A percentile compares a stretch with the other conserved stretches of the same genome.
These are phyloP conservation scores for Tenualosa thibaudeaui DNA, from an alignment of 2,797 vertebrate genomes.

Conservation along the genomic window DNA sequence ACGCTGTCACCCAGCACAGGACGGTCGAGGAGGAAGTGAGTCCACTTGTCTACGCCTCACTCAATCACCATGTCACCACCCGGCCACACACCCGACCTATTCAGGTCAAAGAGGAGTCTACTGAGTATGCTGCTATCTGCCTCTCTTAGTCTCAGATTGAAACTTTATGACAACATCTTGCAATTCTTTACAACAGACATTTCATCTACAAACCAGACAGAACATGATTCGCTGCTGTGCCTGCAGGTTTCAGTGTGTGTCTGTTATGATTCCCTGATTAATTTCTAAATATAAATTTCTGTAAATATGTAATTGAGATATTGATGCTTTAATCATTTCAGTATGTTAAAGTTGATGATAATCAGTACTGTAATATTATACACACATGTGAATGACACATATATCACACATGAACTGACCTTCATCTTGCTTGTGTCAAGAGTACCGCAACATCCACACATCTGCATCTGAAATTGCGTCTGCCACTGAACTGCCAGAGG, in stretches of 20 bases:
- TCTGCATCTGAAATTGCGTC: neutral
- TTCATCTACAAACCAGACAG: neutral
- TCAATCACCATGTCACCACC: constrained; percentile 52
- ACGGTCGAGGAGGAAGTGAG: constrained; percentile 29
- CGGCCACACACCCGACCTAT: neutral
- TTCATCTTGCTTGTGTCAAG: neutral
- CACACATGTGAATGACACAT: neutral
- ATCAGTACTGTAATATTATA: neutral
- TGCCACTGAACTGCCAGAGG: neutral
- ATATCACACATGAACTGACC: neutral
- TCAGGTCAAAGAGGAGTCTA: constrained; percentile 47
- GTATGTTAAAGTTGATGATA: neutral
- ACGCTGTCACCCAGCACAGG: neutral
- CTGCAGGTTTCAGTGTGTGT: too few relatives aligned
- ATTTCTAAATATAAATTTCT: neutral
- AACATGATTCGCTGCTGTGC: neutral
- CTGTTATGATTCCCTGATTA: neutral
- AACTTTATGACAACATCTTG: neutral
- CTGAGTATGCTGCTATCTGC: constrained; percentile 57
- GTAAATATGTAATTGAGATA: neutral
- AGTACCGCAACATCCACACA: neutral
- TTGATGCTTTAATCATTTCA: neutral
- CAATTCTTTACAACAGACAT: neutral
- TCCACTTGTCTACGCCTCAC: constrained; percentile 58
- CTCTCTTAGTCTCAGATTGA: too few relatives aligned